phyloP scores from a whole-genome alignment of 2,113 vertebrate species.

The Proterorhinus semilunaris region DNA sequence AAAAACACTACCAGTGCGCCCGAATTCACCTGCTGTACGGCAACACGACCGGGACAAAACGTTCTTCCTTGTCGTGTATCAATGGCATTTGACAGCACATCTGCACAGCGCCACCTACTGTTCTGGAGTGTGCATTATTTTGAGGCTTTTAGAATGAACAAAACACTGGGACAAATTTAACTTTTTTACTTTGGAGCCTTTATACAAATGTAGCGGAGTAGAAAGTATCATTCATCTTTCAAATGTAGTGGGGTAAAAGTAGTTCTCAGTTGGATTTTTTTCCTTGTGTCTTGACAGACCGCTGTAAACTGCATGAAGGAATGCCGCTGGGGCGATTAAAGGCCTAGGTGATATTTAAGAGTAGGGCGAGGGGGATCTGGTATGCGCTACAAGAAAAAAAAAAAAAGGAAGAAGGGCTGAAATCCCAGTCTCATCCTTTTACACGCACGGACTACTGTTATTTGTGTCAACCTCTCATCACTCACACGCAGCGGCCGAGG shows the following conservation, averaged over 20 bases:
- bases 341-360: constrained; percentile 73
- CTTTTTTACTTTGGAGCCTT: too few relatives aligned
- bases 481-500: constrained; percentile 43
- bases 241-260: too few relatives aligned
- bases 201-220: too few relatives aligned
- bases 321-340: constrained; percentile 66
- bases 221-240: too few relatives aligned
- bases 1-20: too few relatives aligned
- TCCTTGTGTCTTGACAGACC: constrained; percentile 45
- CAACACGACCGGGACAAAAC: too few relatives aligned
- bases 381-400: constrained; percentile 58
- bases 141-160: too few relatives aligned
- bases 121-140: too few relatives aligned
- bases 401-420: constrained; percentile 13
- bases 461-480: constrained; percentile 51
- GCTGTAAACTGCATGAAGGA: constrained; percentile 72
- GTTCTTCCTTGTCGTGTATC: fast-evolving
- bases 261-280: constrained; percentile 15
- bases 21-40: too few relatives aligned
- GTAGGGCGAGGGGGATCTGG: constrained; percentile 44
- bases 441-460: constrained; percentile 47
- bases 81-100: too few relatives aligned
- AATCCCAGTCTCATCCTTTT: constrained; percentile 50
- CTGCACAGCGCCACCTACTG: too few relatives aligned
- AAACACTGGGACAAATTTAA: too few relatives aligned